Conservation (phyloP, 2,888 invertebrate genomes). For the Eulithis prunata region DNA sequence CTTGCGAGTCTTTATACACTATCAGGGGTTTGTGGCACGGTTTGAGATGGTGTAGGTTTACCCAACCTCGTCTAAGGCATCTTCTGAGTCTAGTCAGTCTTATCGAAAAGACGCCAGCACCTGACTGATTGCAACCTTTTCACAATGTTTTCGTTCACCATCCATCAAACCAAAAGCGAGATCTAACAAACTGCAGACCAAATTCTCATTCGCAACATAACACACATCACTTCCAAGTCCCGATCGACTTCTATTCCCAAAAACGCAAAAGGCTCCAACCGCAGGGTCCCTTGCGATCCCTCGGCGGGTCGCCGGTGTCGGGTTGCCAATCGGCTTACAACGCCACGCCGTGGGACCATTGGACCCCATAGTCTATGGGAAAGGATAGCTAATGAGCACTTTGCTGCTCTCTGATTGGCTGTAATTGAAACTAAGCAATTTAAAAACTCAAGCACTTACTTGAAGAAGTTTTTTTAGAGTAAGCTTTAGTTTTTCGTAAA, state of each 20-base stretch:
- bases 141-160: too few relatives aligned
- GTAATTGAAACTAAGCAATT: conserved; percentile 45
- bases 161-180: too few relatives aligned
- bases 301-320: conserved; percentile 62
- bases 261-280: conserved; percentile 42
- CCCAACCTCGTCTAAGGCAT: too few relatives aligned
- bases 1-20: too few relatives aligned
- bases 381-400: conserved; percentile 71
- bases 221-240: background rate
- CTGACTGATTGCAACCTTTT: too few relatives aligned
- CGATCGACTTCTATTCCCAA: conserved; percentile 25
- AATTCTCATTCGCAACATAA: background rate
- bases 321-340: conserved; percentile 79
- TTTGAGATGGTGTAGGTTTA: too few relatives aligned
- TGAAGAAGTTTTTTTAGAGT: background rate
- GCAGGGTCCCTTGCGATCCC: conserved; percentile 42
- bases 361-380: conserved; percentile 28
- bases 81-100: too few relatives aligned
- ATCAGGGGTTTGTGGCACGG: too few relatives aligned
- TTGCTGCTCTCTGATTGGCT: conserved; percentile 43
- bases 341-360: conserved; percentile 61
- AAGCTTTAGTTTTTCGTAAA: too few relatives aligned
- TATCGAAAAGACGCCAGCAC: too few relatives aligned
- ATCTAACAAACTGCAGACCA: background rate
- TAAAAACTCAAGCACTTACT: background rate